Evolutionary conservation across 2,113 vertebrate species (phyloP).

Genomic region (Condylura cristata): DNA sequence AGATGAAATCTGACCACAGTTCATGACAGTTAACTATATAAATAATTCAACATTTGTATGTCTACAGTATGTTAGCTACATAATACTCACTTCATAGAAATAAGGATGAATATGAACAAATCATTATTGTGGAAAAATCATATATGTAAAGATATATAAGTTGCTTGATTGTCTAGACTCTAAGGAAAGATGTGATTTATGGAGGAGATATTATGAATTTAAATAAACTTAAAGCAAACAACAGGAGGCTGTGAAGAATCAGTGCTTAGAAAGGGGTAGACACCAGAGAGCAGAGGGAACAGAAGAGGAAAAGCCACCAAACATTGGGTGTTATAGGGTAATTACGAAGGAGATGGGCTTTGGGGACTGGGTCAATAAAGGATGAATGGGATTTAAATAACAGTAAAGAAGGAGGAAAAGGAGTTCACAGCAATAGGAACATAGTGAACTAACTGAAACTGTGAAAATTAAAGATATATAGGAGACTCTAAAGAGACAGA

Average conservation of each 20-base stretch:
- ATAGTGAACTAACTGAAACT: background rate
- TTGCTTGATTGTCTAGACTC: background rate
- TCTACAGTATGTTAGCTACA: constrained; percentile 28
- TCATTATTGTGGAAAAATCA: constrained; percentile 26
- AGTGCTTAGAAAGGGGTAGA: background rate
- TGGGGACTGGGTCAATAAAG: background rate
- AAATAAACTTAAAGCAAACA: constrained; percentile 35
- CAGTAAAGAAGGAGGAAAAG: background rate
- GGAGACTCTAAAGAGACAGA: background rate
- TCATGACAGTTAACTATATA: background rate
- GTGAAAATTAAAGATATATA: background rate
- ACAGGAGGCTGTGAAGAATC: background rate
- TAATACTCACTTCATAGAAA: background rate
- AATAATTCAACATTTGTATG: background rate
- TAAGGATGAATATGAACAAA: constrained; percentile 32
- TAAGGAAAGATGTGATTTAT: background rate
- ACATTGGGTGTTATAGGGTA: background rate
- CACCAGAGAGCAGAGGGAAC: background rate
- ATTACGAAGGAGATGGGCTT: background rate
- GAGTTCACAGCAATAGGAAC: background rate
- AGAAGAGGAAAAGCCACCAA: background rate
- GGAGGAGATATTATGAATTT: background rate
- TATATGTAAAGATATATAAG: background rate
- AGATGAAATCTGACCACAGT: background rate
- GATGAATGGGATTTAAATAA: background rate